phyloP scores from a whole-genome alignment of 2,888 invertebrate species.

The Sepiola atlantica region DNA sequence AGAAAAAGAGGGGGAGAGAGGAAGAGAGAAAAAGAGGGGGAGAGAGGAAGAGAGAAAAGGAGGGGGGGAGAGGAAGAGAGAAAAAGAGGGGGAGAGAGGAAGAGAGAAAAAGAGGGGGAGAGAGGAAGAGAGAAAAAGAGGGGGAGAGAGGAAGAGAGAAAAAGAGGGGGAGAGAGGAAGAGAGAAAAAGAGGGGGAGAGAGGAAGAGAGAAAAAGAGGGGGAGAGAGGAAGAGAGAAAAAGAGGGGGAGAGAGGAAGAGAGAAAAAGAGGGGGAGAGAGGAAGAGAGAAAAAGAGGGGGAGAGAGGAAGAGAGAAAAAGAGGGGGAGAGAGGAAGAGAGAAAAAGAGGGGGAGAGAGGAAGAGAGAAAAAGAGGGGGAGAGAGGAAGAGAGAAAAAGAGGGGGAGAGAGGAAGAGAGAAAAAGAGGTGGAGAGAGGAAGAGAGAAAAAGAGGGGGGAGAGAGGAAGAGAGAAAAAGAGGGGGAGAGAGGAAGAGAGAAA shows the following conservation, averaged over 20 bases:
- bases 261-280: not conserved
- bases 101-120: not conserved
- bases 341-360: no score
- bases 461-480: no score
- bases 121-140: not conserved
- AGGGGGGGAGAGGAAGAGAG: not conserved
- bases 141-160: not conserved
- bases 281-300: not conserved
- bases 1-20: no score
- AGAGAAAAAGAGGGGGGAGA: no score
- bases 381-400: not conserved
- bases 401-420: not conserved
- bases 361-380: not conserved
- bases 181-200: not conserved
- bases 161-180: not conserved
- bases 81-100: not conserved
- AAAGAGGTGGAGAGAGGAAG: not conserved
- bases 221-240: not conserved
- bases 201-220: not conserved
- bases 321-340: not conserved
- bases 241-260: not conserved
- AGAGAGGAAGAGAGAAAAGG: not conserved
- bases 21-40: not conserved
- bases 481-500: no score
- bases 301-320: not conserved